These are phyloP conservation scores for Atopsyche davidsoni DNA, from an alignment of 1,140 invertebrate genomes.

Conservation along the genomic window DNA sequence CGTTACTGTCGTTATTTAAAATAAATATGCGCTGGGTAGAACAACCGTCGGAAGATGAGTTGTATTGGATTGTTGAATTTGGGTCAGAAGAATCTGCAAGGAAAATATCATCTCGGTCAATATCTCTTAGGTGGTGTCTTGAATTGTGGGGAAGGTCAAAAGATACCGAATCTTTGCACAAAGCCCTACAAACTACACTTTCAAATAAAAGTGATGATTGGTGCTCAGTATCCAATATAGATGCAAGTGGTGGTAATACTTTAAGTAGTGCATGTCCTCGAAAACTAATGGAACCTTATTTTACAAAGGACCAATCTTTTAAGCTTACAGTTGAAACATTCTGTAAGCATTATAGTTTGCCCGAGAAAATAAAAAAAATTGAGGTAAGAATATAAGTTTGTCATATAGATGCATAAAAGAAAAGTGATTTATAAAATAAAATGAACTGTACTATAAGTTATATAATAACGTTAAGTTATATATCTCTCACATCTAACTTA, in stretches of 20 bases:
- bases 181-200: constrained; percentile 53
- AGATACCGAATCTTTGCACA: constrained; percentile 54
- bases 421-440: no score
- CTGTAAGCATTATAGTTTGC: constrained; percentile 72
- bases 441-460: no score
- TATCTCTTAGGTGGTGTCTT: constrained; percentile 68
- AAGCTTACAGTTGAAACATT: constrained; percentile 84
- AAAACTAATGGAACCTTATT: constrained; percentile 49
- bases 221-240: constrained; percentile 27
- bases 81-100: constrained; percentile 54
- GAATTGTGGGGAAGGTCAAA: constrained; percentile 70
- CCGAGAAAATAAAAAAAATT: constrained; percentile 78
- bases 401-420: background rate
- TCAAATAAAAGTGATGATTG: constrained; percentile 35
- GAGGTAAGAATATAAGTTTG: constrained; percentile 53
- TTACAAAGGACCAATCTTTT: constrained; percentile 56
- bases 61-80: constrained; percentile 73
- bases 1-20: constrained; percentile 58
- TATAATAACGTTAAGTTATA: no score
- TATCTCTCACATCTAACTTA: constrained; percentile 17
- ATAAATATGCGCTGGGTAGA: constrained; percentile 56
- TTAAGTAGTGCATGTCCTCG: constrained; percentile 39
- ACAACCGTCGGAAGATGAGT: constrained; percentile 55
- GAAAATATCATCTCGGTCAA: constrained; percentile 67
- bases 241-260: constrained; percentile 19